Evolutionary conservation across 2,113 vertebrate genomes (phyloP).

Genomic region (Toxostoma redivivum): DNA sequence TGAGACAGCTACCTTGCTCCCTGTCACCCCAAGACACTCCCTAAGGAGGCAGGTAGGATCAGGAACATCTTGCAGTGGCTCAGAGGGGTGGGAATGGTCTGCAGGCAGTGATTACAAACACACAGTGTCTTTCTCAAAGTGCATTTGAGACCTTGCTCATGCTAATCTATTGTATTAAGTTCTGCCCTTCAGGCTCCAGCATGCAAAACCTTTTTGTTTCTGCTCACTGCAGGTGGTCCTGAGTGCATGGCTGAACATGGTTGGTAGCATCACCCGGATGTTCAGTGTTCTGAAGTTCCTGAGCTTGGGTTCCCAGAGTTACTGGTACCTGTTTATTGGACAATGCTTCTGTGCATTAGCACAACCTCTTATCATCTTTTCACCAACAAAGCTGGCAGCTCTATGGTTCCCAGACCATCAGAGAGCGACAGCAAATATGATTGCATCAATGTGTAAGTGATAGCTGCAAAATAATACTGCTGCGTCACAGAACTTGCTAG

Average conservation of each 20-base stretch:
- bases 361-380: conserved; percentile 89
- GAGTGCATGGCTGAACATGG: conserved; percentile 87
- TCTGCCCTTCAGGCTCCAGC: neutral
- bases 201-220: neutral
- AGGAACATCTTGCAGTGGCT: neutral
- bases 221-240: conserved; percentile 77
- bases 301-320: neutral
- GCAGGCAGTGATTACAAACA: neutral
- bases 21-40: neutral
- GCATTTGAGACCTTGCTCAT: neutral
- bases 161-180: neutral
- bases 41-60: neutral
- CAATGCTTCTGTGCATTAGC: conserved; percentile 87
- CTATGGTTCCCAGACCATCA: conserved; percentile 94
- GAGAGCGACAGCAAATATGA: conserved; percentile 88
- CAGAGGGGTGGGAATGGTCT: neutral
- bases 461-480: neutral
- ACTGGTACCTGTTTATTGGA: conserved; percentile 77
- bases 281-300: conserved; percentile 7
- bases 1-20: neutral
- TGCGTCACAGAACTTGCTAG: neutral
- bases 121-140: neutral
- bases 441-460: conserved; percentile 91
- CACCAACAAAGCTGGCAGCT: conserved; percentile 91
- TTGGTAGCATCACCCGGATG: conserved; percentile 76